These are phyloP conservation scores for Daphoenositta chrysoptera DNA, from an alignment of 2,113 vertebrate genomes.

Conservation along the genomic window DNA sequence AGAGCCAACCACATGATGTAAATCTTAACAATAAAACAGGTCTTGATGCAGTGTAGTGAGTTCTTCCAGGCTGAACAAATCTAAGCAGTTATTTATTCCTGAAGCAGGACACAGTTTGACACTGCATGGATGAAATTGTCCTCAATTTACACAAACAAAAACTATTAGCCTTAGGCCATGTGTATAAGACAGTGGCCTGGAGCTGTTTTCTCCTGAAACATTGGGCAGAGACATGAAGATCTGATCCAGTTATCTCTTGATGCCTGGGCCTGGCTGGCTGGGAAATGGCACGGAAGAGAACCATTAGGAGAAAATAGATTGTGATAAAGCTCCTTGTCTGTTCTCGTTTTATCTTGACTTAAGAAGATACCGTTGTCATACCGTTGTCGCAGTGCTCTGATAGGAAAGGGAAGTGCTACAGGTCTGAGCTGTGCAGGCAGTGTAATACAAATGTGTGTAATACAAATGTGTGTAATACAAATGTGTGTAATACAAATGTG, in stretches of 20 bases:
- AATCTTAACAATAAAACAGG: not conserved
- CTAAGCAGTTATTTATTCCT: not conserved
- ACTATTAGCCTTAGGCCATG: not conserved
- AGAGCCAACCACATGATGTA: not conserved
- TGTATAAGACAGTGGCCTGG: not conserved
- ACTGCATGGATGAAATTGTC: not conserved
- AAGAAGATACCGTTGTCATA: not conserved
- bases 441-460: too few species aligned
- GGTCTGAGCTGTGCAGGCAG: not conserved
- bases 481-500: not conserved
- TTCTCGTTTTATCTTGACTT: constrained; percentile 2
- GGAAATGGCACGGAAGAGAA: not conserved
- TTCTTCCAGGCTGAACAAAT: not conserved
- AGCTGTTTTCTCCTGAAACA: not conserved
- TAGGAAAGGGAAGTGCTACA: not conserved
- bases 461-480: not conserved
- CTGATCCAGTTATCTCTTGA: not conserved
- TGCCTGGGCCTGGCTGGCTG: not conserved
- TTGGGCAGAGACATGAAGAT: not conserved
- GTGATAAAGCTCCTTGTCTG: not conserved
- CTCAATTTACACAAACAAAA: not conserved
- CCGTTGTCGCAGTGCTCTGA: not conserved
- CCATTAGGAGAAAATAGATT: not conserved
- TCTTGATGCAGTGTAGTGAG: not conserved
- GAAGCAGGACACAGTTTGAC: not conserved